Base-by-base conservation (phyloP, 2,113 vertebrate genomes). In the Microtus oregoni region DNA sequence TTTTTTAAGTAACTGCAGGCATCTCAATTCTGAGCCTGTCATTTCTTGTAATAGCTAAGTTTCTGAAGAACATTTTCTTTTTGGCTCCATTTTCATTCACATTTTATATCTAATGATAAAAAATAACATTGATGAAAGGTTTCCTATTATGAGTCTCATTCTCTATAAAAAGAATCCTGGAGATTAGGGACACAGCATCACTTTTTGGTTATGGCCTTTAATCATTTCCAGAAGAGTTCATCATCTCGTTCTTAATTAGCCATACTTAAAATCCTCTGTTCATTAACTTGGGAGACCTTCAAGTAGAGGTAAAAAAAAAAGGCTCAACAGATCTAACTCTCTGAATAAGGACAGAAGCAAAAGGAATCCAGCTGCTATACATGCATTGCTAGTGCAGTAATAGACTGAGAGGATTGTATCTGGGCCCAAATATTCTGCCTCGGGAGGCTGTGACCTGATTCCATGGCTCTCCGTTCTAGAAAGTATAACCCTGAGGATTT, bases 171-270 rank as follows among this genome's bases (percentile, higher is more conserved):
- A 90, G 79, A 89, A 78, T 75, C 41, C 22, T 22, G 38, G 65
- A 82, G 70, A 61, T 70, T 26, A 70, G 67, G 89, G 52, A 9
- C 30, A 55, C 13, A 0, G 61, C 55, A 15, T 58, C 32, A 3
- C 24, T 73, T 65, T 65, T 58, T 86, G 72, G 47, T 41, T 61
- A 30, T 58, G 26, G 4, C 38, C 38, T 58, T 5, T 91, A 58
- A 65, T 97, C n/a, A 87, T 92, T 93, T 86, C 83, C 61, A 79
- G 58, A 77, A 82, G 77, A 85, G 91, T 70, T 87, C 41, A 17
- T 55, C 52, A 3, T 83, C 32, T 72, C 61, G 14, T 87, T 93
- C 73, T 95, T 93, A 86, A 96, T 95, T 93, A 96, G 82, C 52
- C 67, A 47, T 68, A 30, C 91, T 95, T 90, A 88, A 58, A 95